Base-by-base conservation (phyloP, 37 sponge, comb jelly and placozoan genomes). In the Hormiphora californensis region DNA sequence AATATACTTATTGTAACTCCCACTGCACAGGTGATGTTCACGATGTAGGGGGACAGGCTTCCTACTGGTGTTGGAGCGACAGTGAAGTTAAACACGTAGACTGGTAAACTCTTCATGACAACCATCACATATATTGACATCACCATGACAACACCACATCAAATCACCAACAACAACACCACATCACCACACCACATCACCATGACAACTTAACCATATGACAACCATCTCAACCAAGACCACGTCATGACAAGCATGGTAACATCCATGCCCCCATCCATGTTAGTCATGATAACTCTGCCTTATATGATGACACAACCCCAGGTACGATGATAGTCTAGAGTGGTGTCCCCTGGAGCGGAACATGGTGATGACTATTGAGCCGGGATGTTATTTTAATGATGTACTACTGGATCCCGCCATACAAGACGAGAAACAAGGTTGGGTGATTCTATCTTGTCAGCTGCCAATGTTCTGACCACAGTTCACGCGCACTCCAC, bases 321-420 rank as follows among this genome's bases (percentile, higher is more conserved):
- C n/a, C n/a, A 57, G 61, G 61, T 57, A 57, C 61, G 61, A 57
- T 30, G 30, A 23, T 15, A 30, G 27, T 57, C 61, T 57, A 4
- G 61, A 57, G 61, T 57, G 61, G 61, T 57, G 61, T 57, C 61
- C 46, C 2, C 81, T 73, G 23, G 44, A 73, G 46, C 9, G 43
- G 44, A 33, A 33, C 23, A 73, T 73, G 81, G 81, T 73, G 23
- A 22, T 73, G 46, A 73, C 81, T 28, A 33, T 73, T 7, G 81
- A 73, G 25, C 81, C 81, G 23, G 81, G 81, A 28, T 27, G 32
- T 27, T 73, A 73, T 36, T 73, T 36, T 28, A 27, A 27, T 19
- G 81, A 73, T 19, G 44, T 73, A 12, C 46, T 73, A 2, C 21
- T 73, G 23, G 81, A 73, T 28, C 36, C 81, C 5, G 81, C 81